phyloP scores from a whole-genome alignment of 2,113 vertebrate genomes.

The Melanotaenia duboulayi region DNA sequence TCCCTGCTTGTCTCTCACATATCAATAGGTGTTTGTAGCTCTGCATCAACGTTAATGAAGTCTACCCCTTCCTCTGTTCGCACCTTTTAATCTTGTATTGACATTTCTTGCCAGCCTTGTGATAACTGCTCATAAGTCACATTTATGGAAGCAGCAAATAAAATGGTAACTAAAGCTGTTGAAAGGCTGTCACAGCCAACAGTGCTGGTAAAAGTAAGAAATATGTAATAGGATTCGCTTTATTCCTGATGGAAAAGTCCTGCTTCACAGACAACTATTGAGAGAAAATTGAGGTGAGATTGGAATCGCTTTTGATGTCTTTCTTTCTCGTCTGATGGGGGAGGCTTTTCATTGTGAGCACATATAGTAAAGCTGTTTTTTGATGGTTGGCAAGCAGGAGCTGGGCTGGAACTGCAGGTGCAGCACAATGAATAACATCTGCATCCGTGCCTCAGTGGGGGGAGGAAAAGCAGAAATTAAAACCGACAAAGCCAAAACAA shows the following conservation, averaged over 20 bases:
- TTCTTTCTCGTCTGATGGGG: constrained; percentile 50
- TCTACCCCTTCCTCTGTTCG: constrained; percentile 70
- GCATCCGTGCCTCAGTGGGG: constrained; percentile 51
- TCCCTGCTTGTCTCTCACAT: constrained; percentile 59
- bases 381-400: constrained; percentile 53
- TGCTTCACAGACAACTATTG: constrained; percentile 67
- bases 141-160: constrained; percentile 80
- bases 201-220: constrained; percentile 72
- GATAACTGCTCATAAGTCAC: constrained; percentile 82
- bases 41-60: constrained; percentile 80
- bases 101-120: constrained; percentile 70
- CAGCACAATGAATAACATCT: constrained; percentile 72
- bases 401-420: constrained; percentile 73
- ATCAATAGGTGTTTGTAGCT: constrained; percentile 71
- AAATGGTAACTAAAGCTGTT: constrained; percentile 73
- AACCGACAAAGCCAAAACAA: constrained; percentile 61
- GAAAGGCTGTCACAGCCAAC: constrained; percentile 68
- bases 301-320: constrained; percentile 70
- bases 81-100: constrained; percentile 84
- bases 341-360: constrained; percentile 25
- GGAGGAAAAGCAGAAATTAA: constrained; percentile 48
- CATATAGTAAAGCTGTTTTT: constrained; percentile 40
- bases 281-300: constrained; percentile 64
- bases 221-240: constrained; percentile 72
- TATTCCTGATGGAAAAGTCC: constrained; percentile 62